These are phyloP conservation scores for Eupleurogrammus muticus DNA, from an alignment of 2,797 vertebrate genomes.

Conservation along the genomic window DNA sequence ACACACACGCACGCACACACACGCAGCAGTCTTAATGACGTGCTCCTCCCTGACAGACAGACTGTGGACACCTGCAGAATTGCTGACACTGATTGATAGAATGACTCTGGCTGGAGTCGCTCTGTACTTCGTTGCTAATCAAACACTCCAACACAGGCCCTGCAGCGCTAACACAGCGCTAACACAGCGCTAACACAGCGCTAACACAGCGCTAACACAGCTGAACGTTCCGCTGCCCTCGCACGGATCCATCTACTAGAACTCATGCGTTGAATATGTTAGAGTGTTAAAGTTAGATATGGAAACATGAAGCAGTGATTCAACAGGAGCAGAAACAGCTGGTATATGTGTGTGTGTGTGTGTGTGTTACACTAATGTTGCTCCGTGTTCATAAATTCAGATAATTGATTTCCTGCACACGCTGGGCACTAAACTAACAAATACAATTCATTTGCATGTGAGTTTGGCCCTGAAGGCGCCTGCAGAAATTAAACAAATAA, in stretches of 20 bases:
- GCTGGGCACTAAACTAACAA: slow-evolving; percentile 53
- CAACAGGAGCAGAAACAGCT: not conserved
- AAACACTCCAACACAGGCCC: slow-evolving; percentile 48
- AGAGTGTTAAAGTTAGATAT: not conserved
- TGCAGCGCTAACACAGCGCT: slow-evolving; percentile 42
- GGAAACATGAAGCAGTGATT: not conserved
- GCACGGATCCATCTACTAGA: not conserved
- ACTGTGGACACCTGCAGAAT: slow-evolving; percentile 45
- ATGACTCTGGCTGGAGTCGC: slow-evolving; percentile 11
- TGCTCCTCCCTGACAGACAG: slow-evolving; percentile 17
- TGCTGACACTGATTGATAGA: slow-evolving; percentile 46
- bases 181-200: too few species aligned
- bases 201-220: slow-evolving; percentile 39
- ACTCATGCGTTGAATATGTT: not conserved
- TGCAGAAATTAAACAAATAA: slow-evolving; percentile 47
- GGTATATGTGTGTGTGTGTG: too few species aligned
- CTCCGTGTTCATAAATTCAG: slow-evolving; percentile 38
- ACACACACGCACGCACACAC: slow-evolving; percentile 15
- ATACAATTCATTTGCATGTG: slow-evolving; percentile 50
- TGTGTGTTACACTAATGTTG: slow-evolving; percentile 15
- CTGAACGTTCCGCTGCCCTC: slow-evolving; percentile 19
- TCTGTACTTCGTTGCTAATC: slow-evolving; percentile 48
- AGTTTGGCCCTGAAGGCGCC: slow-evolving; percentile 27
- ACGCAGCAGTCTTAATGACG: slow-evolving; percentile 44
- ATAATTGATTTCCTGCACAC: slow-evolving; percentile 65